These are phyloP conservation scores for Chlorospingus flavigularis DNA, from an alignment of 2,797 vertebrate species.

Conservation along the genomic window DNA sequence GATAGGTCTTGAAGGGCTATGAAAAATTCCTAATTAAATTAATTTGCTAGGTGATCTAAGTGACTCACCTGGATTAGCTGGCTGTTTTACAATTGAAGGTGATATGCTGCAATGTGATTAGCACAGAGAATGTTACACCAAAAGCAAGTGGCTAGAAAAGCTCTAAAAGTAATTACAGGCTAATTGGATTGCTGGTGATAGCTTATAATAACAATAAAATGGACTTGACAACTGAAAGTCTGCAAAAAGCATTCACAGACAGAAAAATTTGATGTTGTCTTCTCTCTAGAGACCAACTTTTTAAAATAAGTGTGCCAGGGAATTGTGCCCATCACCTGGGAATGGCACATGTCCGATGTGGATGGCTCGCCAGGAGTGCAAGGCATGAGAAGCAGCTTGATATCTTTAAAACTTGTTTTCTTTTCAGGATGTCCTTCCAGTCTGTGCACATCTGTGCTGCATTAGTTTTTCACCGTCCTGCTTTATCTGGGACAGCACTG, in stretches of 20 bases:
- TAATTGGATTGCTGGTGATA: neutral
- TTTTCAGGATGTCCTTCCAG: conserved; percentile 57
- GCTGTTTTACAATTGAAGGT: neutral
- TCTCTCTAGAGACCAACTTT: neutral
- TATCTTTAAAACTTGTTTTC: conserved; percentile 63
- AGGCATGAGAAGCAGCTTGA: conserved; percentile 34
- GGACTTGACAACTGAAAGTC: neutral
- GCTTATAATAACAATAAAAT: neutral
- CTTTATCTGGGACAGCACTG: conserved; percentile 64
- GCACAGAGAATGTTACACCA: neutral
- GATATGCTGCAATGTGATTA: neutral
- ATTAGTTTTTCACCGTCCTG: conserved; percentile 57
- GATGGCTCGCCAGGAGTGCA: conserved; percentile 5
- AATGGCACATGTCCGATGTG: neutral
- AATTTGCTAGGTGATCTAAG: neutral
- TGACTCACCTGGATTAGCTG: neutral
- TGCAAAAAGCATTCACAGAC: neutral
- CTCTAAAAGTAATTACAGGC: neutral
- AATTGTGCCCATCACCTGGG: neutral
- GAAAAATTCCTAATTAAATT: neutral
- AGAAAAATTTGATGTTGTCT: neutral
- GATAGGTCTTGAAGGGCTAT: neutral
- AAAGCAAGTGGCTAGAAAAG: neutral
- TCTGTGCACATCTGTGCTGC: conserved; percentile 74
- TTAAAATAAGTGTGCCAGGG: neutral